Base-by-base conservation (phyloP, 2,797 vertebrate species). In the Alcedo quadribrachys region DNA sequence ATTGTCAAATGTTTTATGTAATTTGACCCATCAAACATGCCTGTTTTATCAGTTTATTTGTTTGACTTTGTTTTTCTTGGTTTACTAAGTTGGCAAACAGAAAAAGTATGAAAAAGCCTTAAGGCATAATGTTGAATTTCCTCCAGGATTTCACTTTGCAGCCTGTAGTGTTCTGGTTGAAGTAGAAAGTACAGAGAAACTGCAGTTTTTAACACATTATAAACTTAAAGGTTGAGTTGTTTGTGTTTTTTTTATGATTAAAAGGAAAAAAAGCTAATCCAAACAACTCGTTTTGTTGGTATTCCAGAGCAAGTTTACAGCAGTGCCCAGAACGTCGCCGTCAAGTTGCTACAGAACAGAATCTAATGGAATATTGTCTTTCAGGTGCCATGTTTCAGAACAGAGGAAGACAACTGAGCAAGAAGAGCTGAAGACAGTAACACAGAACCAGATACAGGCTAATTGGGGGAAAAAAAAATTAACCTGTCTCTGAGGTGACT, bases 401-500 rank as follows among this genome's bases (percentile, higher is more conserved):
- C 98, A 97, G 96, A 98, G 93, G 98, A 98, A 98, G 97, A 97
- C 96, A 94, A 87, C 96, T 97, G 86, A 95, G 95, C 96, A 98
- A 97, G 86, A 97, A 98, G 97, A 98, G 96, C 97, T 98, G 97
- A 97, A 96, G 97, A 97, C 85, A 95, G 63, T 96, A 82, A 96
- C 97, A 96, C 97, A 97, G 97, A 97, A 97, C 93, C 79, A 95
- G 94, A 98, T 97, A 98, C 97, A 98, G 97, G 96, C 97, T 98
- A 97, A 97, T 90, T 98, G 98, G 98, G 98, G 98, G 98, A 98
- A 98, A 98, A 98, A 98, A 98, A 97, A 98, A 98, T 98, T 99
- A 98, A 98, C 98, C 97, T 99, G 99, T 99, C 98, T 98, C 98
- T 99, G 99, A 98, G 98, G 99, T 99, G 99, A 99, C 99, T 98